A percentile compares a stretch with the other conserved stretches of the same genome.
Conservation (phyloP, 2,113 vertebrate genomes). For the Seriola aureovittata region DNA sequence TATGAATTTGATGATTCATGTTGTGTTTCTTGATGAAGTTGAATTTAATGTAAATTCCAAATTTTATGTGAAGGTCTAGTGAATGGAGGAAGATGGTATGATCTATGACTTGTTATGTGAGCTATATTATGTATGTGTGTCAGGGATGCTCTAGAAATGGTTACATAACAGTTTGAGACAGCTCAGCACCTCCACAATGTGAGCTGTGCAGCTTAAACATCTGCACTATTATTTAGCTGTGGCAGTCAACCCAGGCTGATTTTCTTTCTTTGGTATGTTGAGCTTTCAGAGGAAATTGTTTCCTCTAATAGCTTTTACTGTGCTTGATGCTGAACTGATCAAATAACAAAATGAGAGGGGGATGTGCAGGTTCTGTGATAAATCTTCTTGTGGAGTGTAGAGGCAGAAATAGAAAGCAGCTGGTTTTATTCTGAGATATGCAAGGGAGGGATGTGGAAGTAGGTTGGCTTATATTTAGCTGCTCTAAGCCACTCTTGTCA, state of each 20-base stretch:
- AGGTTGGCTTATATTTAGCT: conserved; percentile 80
- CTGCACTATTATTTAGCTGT: conserved; percentile 21
- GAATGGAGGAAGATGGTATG: background rate
- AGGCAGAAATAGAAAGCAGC: conserved; percentile 67
- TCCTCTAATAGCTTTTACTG: conserved; percentile 7
- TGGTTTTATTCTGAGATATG: conserved; percentile 62
- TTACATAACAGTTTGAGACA: conserved; percentile 66
- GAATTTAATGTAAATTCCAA: background rate
- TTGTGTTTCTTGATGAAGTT: background rate
- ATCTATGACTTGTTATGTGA: background rate
- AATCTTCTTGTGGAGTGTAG: conserved; percentile 15
- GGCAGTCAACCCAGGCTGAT: background rate
- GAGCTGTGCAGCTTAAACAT: conserved; percentile 36
- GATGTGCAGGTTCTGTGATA: conserved; percentile 22
- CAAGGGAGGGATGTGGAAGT: conserved; percentile 58
- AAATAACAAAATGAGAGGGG: conserved; percentile 9
- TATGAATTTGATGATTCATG: background rate
- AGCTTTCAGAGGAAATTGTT: background rate
- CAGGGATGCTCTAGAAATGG: conserved; percentile 40
- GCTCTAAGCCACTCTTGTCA: conserved; percentile 22
- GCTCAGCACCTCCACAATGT: conserved; percentile 29
- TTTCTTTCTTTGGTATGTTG: background rate
- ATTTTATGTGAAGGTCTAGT: background rate
- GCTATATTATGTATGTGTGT: conserved; percentile 29
- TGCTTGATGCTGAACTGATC: conserved; percentile 12